phyloP scores from a whole-genome alignment of 2,888 invertebrate species.

The Lithophane ornitopus region DNA sequence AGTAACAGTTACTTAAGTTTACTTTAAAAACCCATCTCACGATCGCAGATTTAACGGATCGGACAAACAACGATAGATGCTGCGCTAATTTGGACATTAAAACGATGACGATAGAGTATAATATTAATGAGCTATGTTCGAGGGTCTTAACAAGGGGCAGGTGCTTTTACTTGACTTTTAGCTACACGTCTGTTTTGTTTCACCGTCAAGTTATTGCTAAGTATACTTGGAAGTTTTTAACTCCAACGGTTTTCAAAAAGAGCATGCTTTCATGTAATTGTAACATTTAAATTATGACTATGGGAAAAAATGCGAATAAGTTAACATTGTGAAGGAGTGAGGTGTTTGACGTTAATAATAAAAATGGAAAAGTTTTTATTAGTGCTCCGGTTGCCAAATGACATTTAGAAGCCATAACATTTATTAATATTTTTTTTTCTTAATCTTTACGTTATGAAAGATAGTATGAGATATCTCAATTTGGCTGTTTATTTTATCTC shows the following conservation, averaged over 20 bases:
- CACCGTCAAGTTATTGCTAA: constrained; percentile 34
- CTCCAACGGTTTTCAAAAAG: constrained; percentile 12
- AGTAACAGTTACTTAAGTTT: constrained; percentile 28
- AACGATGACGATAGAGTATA: neutral
- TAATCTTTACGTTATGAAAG: constrained; percentile 5
- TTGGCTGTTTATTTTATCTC: neutral
- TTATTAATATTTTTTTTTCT: neutral
- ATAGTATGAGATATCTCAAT: neutral
- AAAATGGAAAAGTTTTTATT: constrained; percentile 1
- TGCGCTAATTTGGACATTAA: constrained; percentile 37
- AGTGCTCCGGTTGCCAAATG: neutral
- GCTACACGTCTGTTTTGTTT: constrained; percentile 64
- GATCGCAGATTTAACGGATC: constrained; percentile 52
- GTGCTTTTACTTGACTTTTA: constrained; percentile 71
- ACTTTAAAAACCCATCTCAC: constrained; percentile 43
- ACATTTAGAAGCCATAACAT: neutral
- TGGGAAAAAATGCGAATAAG: neutral
- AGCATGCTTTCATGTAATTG: neutral
- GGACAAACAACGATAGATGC: neutral
- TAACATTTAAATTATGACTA: neutral
- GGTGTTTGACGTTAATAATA: neutral
- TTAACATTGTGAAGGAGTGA: neutral
- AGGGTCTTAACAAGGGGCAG: constrained; percentile 59
- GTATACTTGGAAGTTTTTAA: neutral
- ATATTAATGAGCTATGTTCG: constrained; percentile 17